Percentiles rank a stretch among this genome's conserved stretches.
These are phyloP conservation scores for Conomelus anceps DNA, from an alignment of 2,888 invertebrate genomes.

Conservation along the genomic window DNA sequence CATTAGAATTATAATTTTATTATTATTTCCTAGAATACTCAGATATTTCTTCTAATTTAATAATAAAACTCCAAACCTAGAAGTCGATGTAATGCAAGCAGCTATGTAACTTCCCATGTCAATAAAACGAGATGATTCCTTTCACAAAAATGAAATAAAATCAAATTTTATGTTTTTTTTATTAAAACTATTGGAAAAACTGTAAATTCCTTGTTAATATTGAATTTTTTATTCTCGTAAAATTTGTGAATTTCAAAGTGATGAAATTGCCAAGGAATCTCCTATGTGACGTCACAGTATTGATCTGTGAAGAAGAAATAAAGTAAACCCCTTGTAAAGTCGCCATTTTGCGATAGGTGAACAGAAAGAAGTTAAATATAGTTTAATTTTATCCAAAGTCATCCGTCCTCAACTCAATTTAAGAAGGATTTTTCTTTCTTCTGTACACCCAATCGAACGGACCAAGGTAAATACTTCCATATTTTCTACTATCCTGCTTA, in stretches of 20 bases:
- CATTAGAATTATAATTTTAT: too few relatives aligned
- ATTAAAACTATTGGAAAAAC: too few relatives aligned
- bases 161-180: too few relatives aligned
- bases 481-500: constrained; percentile 11
- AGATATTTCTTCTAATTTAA: not conserved
- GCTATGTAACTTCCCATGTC: not conserved
- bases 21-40: not conserved
- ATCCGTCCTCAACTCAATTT: constrained; percentile 42
- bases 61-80: not conserved
- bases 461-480: constrained; percentile 60
- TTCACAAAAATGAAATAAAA: not conserved
- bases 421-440: constrained; percentile 49
- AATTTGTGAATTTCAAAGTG: not conserved
- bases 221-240: not conserved
- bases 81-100: not conserved
- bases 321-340: constrained; percentile 41
- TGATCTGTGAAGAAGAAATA: constrained; percentile 44
- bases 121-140: not conserved
- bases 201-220: not conserved
- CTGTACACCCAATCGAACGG: constrained; percentile 67
- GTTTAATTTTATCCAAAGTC: constrained; percentile 42
- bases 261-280: constrained; percentile 32
- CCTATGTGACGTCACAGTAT: constrained; percentile 47
- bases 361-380: constrained; percentile 38
- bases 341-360: constrained; percentile 48